Percentiles rank a stretch among this genome's conserved stretches.
Evolutionary conservation across 30 jellyfish, hydroid and myxozoan genomes (phyloP).

Genomic region (Hydra vulgaris): DNA sequence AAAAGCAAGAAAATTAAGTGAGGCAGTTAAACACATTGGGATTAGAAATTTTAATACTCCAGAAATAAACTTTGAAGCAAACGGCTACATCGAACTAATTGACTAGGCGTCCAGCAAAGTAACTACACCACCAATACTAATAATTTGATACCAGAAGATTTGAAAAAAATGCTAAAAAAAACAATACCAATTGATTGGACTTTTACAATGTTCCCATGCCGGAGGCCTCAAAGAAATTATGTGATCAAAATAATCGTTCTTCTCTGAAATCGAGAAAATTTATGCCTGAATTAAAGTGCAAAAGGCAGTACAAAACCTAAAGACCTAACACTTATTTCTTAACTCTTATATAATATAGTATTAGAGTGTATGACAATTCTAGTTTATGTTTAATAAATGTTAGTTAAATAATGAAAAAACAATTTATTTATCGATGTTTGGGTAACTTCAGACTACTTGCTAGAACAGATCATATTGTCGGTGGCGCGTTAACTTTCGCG

Average conservation of each 20-base stretch:
- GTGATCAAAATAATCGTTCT: background rate
- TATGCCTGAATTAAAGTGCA: background rate
- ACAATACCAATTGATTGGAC: no score
- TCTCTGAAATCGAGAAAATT: background rate
- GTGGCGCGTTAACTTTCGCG: no score
- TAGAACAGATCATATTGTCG: no score
- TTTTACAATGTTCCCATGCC: no score
- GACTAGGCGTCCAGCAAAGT: no score
- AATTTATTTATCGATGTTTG: background rate
- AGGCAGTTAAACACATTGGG: background rate
- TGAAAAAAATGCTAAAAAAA: no score
- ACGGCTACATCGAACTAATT: background rate
- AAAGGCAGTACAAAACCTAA: background rate
- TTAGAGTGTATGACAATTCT: background rate
- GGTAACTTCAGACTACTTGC: background rate
- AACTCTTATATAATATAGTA: background rate
- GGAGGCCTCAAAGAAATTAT: background rate
- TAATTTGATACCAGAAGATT: no score
- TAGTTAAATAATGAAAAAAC: background rate
- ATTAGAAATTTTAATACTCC: background rate
- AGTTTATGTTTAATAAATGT: background rate
- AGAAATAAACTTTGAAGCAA: background rate
- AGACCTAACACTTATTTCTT: background rate
- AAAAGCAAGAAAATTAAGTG: background rate
- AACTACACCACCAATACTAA: no score